These are phyloP conservation scores for Seira ritae DNA, from an alignment of 2,888 invertebrate genomes.

Conservation along the genomic window DNA sequence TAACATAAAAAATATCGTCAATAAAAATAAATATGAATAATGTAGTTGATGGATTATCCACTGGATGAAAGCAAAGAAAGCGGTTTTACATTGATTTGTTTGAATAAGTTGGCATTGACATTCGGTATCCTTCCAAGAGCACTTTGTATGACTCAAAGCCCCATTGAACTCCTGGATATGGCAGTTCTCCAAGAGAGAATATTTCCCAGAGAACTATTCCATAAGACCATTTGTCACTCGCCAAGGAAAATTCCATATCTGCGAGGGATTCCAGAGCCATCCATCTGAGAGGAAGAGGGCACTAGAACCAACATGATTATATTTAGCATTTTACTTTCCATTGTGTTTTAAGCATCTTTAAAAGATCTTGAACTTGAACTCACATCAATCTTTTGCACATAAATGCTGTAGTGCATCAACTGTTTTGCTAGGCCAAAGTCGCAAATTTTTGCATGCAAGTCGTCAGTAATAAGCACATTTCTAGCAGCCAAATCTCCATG, in stretches of 20 bases:
- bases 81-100: constrained; percentile 48
- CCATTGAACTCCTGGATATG: constrained; percentile 62
- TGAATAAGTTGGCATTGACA: constrained; percentile 57
- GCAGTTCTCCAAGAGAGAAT: constrained; percentile 58
- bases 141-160: constrained; percentile 54
- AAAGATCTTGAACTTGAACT: not conserved
- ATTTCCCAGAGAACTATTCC: constrained; percentile 62
- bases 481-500: constrained; percentile 65
- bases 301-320: constrained; percentile 2
- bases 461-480: constrained; percentile 58
- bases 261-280: constrained; percentile 48
- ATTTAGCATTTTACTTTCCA: no score
- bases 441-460: constrained; percentile 58
- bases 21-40: not conserved
- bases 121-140: constrained; percentile 59
- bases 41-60: no score
- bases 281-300: constrained; percentile 62
- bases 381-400: constrained; percentile 57
- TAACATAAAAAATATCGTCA: not conserved
- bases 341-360: not conserved
- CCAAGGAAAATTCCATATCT: constrained; percentile 60
- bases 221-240: constrained; percentile 58
- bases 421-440: constrained; percentile 66
- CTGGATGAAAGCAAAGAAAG: no score
- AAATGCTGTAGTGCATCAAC: constrained; percentile 59